phyloP scores from a whole-genome alignment of 2,888 invertebrate genomes.

The Tolmerus cingulatus region DNA sequence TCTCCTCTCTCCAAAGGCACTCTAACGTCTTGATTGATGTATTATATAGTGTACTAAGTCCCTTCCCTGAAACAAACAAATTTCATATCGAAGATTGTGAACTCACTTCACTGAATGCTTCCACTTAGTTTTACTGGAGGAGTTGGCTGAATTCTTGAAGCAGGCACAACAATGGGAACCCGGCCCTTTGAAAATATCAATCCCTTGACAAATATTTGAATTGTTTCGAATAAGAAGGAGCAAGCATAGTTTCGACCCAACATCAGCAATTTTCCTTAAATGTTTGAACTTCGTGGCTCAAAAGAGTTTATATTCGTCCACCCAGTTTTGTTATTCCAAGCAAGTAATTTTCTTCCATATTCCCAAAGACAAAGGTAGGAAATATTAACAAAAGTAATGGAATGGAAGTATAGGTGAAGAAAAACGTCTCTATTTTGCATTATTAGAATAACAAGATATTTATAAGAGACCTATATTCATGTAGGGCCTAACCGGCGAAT shows the following conservation, averaged over 20 bases:
- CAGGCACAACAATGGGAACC: constrained; percentile 12
- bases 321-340: not conserved
- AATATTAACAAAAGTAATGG: not conserved
- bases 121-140: not conserved
- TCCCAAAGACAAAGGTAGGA: not conserved
- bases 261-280: constrained; percentile 27
- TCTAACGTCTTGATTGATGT: not conserved
- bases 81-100: not conserved
- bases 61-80: not conserved
- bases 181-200: not conserved
- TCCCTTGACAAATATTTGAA: constrained; percentile 10
- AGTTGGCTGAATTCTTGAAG: not conserved
- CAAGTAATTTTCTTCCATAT: not conserved
- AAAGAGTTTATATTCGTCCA: not conserved
- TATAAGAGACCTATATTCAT: no score
- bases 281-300: not conserved
- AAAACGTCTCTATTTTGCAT: not conserved
- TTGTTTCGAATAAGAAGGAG: not conserved
- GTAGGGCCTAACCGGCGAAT: no score
- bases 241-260: constrained; percentile 25
- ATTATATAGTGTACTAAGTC: not conserved
- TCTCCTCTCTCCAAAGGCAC: not conserved
- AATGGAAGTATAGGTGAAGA: not conserved
- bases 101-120: not conserved
- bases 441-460: no score